Base-by-base conservation (phyloP, 2,888 invertebrate genomes). In the Diogma glabrata region DNA sequence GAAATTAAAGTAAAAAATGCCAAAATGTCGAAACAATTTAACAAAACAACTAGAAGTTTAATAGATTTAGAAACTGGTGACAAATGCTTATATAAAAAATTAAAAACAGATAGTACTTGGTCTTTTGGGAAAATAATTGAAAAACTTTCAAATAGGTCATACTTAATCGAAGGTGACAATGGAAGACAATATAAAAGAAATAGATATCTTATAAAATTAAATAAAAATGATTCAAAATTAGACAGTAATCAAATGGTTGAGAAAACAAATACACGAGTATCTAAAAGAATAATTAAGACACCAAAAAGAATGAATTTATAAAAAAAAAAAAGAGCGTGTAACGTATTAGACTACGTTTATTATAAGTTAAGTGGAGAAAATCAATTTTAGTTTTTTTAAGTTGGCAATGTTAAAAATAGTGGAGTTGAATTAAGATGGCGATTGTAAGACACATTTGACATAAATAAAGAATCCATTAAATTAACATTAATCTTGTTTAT, bases 131-230 rank as follows among this genome's bases (percentile, higher is more conserved):
- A 33, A 33, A 33, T 33, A 4, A 33, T n/a, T n/a, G n/a, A 33
- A 33, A 33, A 33, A 33, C 33, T 33, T 33, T 12, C 33, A 33
- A 33, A 33, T 33, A 33, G 33, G 33, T 33, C 33, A 33, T 33
- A 33, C 33, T 33, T 33, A 33, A 10, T 33, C 16, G 33, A 33
- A 33, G 3, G 16, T 33, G 33, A 33, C 7, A 33, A 33, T 33
- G 33, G 33, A 33, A 33, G 33, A 33, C n/a, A 33, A 12, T 10
- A 33, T 33, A 33, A 16, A 12, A 33, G 2, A 33, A 33, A 33
- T 3, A 33, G 33, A 33, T 33, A 33, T 33, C 12, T 33, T 33
- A 33, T 3, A 33, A 33, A 33, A 33, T 6, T 33, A 2, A 33
- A 33, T 33, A 33, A 33, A 33, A 33, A 33, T 33, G 12, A 33